Conservation (phyloP, 2,113 vertebrate genomes). For the Ictidomys tridecemlineatus region DNA sequence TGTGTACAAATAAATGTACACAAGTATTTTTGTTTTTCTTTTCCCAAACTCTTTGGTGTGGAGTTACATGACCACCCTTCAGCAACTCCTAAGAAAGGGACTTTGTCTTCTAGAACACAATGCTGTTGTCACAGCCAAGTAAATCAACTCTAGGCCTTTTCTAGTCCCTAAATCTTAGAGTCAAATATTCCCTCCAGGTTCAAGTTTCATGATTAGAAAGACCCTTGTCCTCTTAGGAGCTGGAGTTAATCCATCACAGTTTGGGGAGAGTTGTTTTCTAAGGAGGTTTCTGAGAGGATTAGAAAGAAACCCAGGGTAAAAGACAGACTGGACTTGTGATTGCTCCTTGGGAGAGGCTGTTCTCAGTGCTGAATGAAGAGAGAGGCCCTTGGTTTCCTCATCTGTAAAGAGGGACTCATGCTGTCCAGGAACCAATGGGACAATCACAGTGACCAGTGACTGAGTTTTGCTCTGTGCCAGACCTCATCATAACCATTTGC, state of each 20-base stretch:
- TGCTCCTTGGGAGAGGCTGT: neutral
- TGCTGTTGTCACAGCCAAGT: neutral
- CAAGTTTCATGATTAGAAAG: constrained; percentile 20
- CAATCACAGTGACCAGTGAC: neutral
- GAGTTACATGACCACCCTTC: neutral
- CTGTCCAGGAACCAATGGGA: neutral
- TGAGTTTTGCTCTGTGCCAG: neutral
- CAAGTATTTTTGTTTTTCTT: neutral
- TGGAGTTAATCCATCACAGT: neutral
- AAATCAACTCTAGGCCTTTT: neutral
- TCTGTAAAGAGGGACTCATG: neutral
- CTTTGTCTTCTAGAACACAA: neutral
- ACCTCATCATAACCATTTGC: neutral
- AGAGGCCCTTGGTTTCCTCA: neutral
- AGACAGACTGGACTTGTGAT: too few species aligned
- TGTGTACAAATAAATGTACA: neutral
- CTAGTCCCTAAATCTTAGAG: neutral
- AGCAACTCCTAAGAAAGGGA: neutral
- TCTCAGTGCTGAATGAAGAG: neutral
- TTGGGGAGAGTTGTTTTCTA: neutral
- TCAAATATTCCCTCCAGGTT: neutral
- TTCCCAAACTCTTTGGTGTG: neutral
- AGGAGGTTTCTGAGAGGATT: neutral
- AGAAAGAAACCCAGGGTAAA: neutral
- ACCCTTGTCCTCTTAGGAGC: neutral